A percentile compares a stretch with the other conserved stretches of the same genome.
phyloP scores from a whole-genome alignment of 1,140 invertebrate genomes.

The Lepidostoma basale region DNA sequence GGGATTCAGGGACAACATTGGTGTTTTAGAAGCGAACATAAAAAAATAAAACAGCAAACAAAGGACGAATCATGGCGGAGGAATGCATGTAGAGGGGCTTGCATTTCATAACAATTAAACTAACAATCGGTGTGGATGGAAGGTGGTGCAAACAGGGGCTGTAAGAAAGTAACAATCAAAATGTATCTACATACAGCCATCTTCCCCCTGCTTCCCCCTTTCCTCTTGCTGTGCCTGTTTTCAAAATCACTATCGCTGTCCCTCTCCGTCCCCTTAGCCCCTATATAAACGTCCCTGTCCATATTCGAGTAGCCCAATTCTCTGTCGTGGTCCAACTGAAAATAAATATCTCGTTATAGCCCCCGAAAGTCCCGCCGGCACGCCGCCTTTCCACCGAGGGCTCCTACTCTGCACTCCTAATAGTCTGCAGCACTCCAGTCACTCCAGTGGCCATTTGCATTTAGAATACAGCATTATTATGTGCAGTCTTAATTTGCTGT shows the following conservation, averaged over 20 bases:
- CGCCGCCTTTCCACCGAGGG: not conserved
- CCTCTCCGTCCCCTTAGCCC: constrained; percentile 41
- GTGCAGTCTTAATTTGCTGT: no score
- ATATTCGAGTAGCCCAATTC: constrained; percentile 47
- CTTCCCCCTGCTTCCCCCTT: constrained; percentile 60
- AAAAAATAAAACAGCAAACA: no score
- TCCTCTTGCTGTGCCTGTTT: constrained; percentile 61
- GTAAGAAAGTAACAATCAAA: constrained; percentile 9
- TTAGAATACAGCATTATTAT: no score
- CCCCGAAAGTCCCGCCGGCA: not conserved
- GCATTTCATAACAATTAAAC: no score
- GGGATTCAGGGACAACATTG: no score
- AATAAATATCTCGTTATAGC: constrained; percentile 21
- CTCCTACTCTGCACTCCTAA: no score
- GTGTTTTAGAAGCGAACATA: no score
- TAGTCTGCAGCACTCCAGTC: no score
- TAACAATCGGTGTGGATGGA: constrained; percentile 10
- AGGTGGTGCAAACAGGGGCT: constrained; percentile 9
- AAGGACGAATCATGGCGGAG: no score
- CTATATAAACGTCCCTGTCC: constrained; percentile 60
- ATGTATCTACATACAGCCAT: constrained; percentile 54
- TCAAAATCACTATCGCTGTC: constrained; percentile 63
- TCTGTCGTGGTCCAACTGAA: constrained; percentile 41
- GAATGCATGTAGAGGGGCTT: no score
- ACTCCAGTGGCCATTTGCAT: no score